Evolutionary conservation across 1,140 invertebrate species (phyloP), one percentile per base, ranked within the genome.

Genomic region (Goniozus legneri): DNA sequence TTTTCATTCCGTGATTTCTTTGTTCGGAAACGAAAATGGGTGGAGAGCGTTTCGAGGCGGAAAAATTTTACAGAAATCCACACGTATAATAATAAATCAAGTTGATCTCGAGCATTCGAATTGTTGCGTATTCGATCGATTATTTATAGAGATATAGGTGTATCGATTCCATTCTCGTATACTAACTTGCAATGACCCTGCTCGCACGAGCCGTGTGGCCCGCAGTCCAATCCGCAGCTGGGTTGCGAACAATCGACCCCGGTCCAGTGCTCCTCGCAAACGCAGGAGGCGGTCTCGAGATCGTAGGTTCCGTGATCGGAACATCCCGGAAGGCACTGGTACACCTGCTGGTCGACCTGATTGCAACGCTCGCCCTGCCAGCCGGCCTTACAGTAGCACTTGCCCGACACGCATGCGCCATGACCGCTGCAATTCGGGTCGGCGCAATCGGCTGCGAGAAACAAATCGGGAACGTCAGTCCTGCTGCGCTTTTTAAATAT

Each of bases 321-420:
- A 69, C 92, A 95, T 39, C 91, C 87, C 0, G 91, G 92, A 44
- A 94, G 73, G 71, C 91, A 95, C 47, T 89, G 84, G 69, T 92
- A 90, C 19, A 93, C 87, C 73, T 91, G 86, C 63, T 91, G 85
- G 75, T 95, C 91, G 42, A 91, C 84, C 56, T 88, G 83, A 50
- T 85, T 82, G 66, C 95, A 98, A 47, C 90, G 85, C 46, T 88
- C 84, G 8, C 95, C 95, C 63, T 92, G 90, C 94, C 95, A 98
- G 1, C 96, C 95, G 2, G 89, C 89, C 63, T 92, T 87, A 77
- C 95, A 98, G 57, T 93, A 88, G 73, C 96, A 98, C 47, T 89
- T 87, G 1, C 95, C 95, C 48, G 91, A 84, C 22, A 93, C 84
- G 77, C 96, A 99, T 38, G 86, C 85, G 1, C 96, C 96, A 65